Evolutionary conservation across 2,797 vertebrate species (phyloP).

Genomic region (Chlorospingus semifuscus): DNA sequence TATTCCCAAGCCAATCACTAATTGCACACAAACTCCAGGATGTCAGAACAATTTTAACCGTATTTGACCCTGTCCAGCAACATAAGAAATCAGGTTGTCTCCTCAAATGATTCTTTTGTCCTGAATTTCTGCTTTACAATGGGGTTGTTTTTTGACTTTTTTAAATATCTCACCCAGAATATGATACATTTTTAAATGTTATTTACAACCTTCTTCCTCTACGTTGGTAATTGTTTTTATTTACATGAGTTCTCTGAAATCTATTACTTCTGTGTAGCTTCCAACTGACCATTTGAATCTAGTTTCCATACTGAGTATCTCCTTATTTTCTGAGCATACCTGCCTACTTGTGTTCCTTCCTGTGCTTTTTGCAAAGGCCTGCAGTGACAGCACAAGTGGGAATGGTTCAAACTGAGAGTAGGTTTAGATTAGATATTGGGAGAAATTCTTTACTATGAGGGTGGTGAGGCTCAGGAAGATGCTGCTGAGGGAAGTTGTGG

Average conservation of each 20-base stretch:
- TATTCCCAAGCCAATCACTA: neutral
- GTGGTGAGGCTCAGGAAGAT: neutral
- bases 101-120: neutral
- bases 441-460: neutral
- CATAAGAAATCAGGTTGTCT: neutral
- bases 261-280: neutral
- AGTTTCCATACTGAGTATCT: neutral
- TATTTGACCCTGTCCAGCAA: neutral
- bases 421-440: neutral
- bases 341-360: neutral
- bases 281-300: neutral
- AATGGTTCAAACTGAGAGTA: neutral
- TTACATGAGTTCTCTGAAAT: neutral
- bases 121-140: neutral
- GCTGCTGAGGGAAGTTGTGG: neutral
- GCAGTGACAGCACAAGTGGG: neutral
- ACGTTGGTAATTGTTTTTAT: neutral
- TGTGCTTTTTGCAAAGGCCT: neutral
- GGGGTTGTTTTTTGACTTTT: rapidly evolving
- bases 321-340: neutral
- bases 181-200: neutral
- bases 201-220: neutral
- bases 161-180: neutral
- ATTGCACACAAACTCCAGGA: neutral
- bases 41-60: neutral